Evolutionary conservation across 1,140 invertebrate species (phyloP), one percentile per base, ranked within the genome.

Genomic region (Bombus cullumanus): DNA sequence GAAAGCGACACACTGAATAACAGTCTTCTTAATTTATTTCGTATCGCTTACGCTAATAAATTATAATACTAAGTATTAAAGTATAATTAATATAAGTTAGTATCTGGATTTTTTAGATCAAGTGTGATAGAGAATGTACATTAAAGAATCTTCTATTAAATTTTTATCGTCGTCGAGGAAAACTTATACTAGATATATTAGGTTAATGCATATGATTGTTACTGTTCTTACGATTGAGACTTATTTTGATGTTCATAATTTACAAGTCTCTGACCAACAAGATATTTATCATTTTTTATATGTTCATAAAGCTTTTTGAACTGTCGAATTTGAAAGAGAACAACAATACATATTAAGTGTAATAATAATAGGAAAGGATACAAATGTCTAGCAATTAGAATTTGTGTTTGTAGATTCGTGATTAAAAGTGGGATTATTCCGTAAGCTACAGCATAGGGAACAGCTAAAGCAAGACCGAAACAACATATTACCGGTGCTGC

Each of bases 241-340:
- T 96, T 96, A 86, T 96, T 96, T 81, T 97, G 96, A 94, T 98
- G 97, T 93, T 99, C 98, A 94, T 99, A 99, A 95, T 99, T 99
- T 1, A 99, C 98, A 79, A 99, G 96, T 81, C 98, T 96, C 92
- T 98, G 97, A 0, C 99, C 99, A 5, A 99, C 98, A 41, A 99
- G 96, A 95, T 99, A 99, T 96, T 99, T 99, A 94, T 99, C 99
- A 96, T 99, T 99, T 95, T 99, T 99, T 93, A 99, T 99, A 95
- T 99, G 99, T 93, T 99, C 98, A 93, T 99, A 99, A 0, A 99
- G 96, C 91, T 98, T 98, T 91, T 97, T 97, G 94, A 99, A 99
- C 93, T 99, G 99, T 81, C 97, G 96, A 59, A 99, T 97, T 95
- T 98, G 98, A 92, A 98, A 97, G 78, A 96, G 96, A 72, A 98